Evolutionary conservation across 2,888 invertebrate species (phyloP).

Genomic region (Xanthorhoe spadicearia): DNA sequence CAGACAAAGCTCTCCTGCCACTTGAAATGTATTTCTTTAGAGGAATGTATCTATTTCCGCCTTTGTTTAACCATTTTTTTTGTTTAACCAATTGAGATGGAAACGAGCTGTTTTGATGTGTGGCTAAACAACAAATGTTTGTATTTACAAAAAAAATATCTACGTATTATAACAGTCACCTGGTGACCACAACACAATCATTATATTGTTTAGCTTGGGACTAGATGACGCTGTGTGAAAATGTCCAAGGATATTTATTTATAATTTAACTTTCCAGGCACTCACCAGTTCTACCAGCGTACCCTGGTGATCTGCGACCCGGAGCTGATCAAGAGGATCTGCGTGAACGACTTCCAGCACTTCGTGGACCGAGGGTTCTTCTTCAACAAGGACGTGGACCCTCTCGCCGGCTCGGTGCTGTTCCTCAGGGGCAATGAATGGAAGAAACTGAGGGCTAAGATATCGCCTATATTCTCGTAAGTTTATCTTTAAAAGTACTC

Average conservation of each 20-base stretch:
- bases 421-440: constrained; percentile 77
- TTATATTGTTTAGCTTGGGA: too few relatives aligned
- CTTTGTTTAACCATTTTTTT: too few relatives aligned
- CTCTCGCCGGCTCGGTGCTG: constrained; percentile 75
- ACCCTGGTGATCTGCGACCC: constrained; percentile 77
- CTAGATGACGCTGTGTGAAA: too few relatives aligned
- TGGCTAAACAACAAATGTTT: too few relatives aligned
- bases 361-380: constrained; percentile 80
- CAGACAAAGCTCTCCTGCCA: not conserved
- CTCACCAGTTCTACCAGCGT: constrained; percentile 78
- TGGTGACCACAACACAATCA: too few relatives aligned
- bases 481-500: constrained; percentile 40
- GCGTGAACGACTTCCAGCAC: constrained; percentile 79
- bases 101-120: too few relatives aligned
- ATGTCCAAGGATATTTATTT: too few relatives aligned
- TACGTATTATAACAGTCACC: too few relatives aligned
- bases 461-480: constrained; percentile 81
- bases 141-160: too few relatives aligned
- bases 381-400: constrained; percentile 76
- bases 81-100: too few relatives aligned
- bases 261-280: constrained; percentile 63
- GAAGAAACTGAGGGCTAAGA: constrained; percentile 73
- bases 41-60: too few relatives aligned
- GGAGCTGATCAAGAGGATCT: constrained; percentile 72
- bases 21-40: not conserved